phyloP scores from a whole-genome alignment of 1,140 invertebrate genomes.

The Ostrea edulis region DNA sequence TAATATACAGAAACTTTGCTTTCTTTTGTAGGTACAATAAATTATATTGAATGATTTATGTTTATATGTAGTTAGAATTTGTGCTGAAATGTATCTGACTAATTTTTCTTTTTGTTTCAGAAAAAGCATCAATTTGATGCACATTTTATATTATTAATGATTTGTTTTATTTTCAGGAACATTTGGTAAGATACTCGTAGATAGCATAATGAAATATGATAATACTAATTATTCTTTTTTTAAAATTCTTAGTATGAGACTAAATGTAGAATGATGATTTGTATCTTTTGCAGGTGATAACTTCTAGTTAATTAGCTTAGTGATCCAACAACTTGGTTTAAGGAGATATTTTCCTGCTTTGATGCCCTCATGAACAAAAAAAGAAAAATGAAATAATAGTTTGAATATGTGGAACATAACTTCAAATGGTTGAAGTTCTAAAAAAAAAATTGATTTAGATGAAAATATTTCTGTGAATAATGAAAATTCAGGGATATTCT shows the following conservation, averaged over 20 bases:
- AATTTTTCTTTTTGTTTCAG: neutral
- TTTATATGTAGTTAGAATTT: neutral
- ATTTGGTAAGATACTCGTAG: conserved; percentile 19
- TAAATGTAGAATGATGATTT: neutral
- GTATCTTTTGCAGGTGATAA: conserved; percentile 30
- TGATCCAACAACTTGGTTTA: conserved; percentile 18
- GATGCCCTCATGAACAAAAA: neutral
- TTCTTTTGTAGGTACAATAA: conserved; percentile 1
- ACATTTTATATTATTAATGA: neutral
- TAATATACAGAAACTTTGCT: neutral
- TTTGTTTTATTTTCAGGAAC: conserved; percentile 1
- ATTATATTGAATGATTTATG: neutral
- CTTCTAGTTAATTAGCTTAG: neutral
- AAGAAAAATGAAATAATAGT: neutral
- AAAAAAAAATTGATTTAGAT: neutral
- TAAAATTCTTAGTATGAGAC: neutral
- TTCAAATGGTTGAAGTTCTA: neutral
- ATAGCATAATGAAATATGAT: neutral
- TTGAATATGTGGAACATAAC: neutral
- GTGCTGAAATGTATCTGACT: neutral
- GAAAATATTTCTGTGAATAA: neutral
- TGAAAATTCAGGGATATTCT: neutral
- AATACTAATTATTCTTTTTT: neutral
- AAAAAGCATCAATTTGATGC: neutral
- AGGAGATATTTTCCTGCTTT: conserved; percentile 25